Evolutionary conservation across 2,113 vertebrate species (phyloP), one percentile per base, ranked within the genome.

Genomic region (Puma concolor): DNA sequence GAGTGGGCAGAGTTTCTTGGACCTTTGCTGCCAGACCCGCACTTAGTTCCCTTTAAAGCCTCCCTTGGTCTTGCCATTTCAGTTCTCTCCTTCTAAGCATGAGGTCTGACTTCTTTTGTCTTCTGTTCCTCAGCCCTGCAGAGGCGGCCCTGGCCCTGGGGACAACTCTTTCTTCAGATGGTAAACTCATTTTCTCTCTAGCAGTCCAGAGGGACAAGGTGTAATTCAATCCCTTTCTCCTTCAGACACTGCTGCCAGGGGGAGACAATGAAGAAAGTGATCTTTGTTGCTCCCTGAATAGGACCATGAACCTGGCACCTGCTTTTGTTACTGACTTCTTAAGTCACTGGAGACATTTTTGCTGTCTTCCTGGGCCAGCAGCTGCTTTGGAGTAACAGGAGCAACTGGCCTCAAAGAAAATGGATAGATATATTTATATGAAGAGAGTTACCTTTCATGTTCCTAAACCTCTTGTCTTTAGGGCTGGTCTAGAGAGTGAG

Each of bases 341-440:
- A 85, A 97, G 91, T 95, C 92, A 88, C 89, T 15, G 0, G 88
- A 89, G 84, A n/a, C 66, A 64, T 60, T 98, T 97, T 86, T 97
- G 44, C 88, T 94, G 71, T 81, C 7, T 33, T 96, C 93, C 81
- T 79, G 23, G 91, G 76, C 77, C 83, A 97, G 36, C 98, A 98
- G 97, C 98, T 98, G 98, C 85, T 77, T 96, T 88, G 76, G 4
- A 69, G 31, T 95, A 93, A 74, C 9, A 71, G 92, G 33, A 16
- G 96, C 98, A 98, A 94, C 96, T 98, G 98, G 66, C 76, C 74
- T 93, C 74, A 92, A 66, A 94, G 92, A 77, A 96, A 92, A 81
- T 82, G 57, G 71, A 64, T 95, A 31, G 66, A 69, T 95, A n/a
- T 72, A 63, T 95, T 96, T 96, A 29, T 80, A 36, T 85, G 87